phyloP scores from a whole-genome alignment of 2,888 invertebrate species.

The Drosophila aldrichi region DNA sequence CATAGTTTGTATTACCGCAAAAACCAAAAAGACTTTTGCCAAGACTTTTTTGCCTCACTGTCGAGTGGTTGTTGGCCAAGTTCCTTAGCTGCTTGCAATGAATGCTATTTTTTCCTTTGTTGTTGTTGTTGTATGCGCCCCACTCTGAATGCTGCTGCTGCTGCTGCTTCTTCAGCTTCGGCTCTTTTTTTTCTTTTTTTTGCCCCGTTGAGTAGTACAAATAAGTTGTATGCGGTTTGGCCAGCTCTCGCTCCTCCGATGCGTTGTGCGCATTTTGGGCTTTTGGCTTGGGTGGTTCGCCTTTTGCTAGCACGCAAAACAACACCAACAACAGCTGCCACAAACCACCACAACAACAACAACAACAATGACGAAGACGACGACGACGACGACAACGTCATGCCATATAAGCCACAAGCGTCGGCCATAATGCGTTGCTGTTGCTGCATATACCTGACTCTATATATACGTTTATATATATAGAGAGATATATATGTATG shows the following conservation, averaged over 20 bases:
- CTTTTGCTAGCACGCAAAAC: slow-evolving; percentile 71
- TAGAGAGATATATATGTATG: not conserved
- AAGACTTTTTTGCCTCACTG: slow-evolving; percentile 48
- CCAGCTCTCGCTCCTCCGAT: slow-evolving; percentile 49
- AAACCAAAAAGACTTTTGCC: slow-evolving; percentile 60
- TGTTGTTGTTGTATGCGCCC: slow-evolving; percentile 14
- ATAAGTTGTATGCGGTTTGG: slow-evolving; percentile 74
- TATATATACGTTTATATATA: slow-evolving; percentile 17
- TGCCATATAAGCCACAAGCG: slow-evolving; percentile 74
- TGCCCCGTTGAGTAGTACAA: slow-evolving; percentile 55
- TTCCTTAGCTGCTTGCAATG: slow-evolving; percentile 56
- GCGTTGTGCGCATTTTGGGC: slow-evolving; percentile 66
- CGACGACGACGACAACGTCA: slow-evolving; percentile 51
- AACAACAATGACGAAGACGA: slow-evolving; percentile 23
- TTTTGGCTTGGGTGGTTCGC: slow-evolving; percentile 72
- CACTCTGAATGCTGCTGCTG: slow-evolving; percentile 13
- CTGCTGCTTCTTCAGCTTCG: slow-evolving; percentile 11
- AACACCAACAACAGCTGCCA: slow-evolving; percentile 50
- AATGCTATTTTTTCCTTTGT: slow-evolving; percentile 37
- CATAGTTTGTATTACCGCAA: slow-evolving; percentile 66
- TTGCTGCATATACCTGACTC: slow-evolving; percentile 47
- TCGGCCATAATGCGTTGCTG: slow-evolving; percentile 64
- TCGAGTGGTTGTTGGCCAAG: slow-evolving; percentile 59
- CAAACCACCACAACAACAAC: slow-evolving; percentile 33
- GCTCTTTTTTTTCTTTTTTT: slow-evolving; percentile 10